Conservation (phyloP, 2,113 vertebrate genomes). For the Eonycteris spelaea region DNA sequence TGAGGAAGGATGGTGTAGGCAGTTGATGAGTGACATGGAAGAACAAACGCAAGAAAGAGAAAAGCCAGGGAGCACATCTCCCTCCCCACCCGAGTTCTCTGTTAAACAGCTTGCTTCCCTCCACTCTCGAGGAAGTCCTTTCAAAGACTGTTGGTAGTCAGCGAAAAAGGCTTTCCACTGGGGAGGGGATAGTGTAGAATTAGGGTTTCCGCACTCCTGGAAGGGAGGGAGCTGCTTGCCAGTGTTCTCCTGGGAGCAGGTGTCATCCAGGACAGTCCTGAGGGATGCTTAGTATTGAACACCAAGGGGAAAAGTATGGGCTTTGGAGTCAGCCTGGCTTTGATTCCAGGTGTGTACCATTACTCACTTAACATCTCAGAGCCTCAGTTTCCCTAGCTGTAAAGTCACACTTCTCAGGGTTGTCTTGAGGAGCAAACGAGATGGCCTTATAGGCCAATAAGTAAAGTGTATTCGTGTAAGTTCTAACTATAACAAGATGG, state of each 20-base stretch:
- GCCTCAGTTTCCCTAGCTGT: neutral
- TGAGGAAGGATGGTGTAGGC: neutral
- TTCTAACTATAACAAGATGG: neutral
- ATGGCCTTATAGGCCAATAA: neutral
- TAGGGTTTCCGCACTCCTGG: neutral
- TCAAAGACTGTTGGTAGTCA: neutral
- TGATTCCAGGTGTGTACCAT: neutral
- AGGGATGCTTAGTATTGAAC: fast-evolving
- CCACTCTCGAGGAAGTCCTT: neutral
- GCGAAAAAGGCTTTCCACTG: neutral
- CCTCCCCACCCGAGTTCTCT: neutral
- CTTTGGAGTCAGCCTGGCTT: neutral
- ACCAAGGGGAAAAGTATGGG: neutral
- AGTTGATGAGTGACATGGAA: too few relatives aligned
- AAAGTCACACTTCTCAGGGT: neutral
- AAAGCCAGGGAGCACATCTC: fast-evolving
- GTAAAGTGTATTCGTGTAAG: fast-evolving
- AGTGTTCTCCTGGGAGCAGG: neutral
- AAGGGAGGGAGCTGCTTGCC: neutral
- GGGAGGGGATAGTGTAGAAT: too few relatives aligned
- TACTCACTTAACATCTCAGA: neutral
- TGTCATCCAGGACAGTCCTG: neutral
- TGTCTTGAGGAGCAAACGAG: neutral
- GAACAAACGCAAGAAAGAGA: neutral
- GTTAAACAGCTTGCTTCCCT: neutral